These are phyloP conservation scores for Holacanthella duospinosa DNA, from an alignment of 2,888 invertebrate genomes.

Conservation along the genomic window DNA sequence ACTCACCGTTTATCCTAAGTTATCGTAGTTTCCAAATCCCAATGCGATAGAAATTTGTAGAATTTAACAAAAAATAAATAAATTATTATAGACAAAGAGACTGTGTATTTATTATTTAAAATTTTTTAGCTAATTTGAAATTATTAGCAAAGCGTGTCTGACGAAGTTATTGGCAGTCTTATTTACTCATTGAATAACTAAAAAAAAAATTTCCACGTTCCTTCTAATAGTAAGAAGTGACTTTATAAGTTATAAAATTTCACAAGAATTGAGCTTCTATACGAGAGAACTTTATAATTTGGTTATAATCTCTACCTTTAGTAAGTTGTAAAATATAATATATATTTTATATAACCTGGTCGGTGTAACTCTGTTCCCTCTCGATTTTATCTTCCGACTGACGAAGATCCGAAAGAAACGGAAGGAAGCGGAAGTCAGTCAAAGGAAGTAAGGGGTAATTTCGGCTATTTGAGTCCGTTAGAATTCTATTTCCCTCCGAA, in stretches of 20 bases:
- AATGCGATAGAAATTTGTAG: too few species aligned
- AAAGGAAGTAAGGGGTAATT: not conserved
- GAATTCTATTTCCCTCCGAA: not conserved
- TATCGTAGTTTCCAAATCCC: too few species aligned
- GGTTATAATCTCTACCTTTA: too few species aligned
- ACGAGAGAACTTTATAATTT: too few species aligned
- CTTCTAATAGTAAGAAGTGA: not conserved
- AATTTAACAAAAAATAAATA: too few species aligned
- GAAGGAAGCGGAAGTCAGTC: not conserved
- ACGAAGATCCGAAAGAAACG: not conserved
- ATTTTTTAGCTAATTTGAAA: too few species aligned
- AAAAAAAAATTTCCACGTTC: not conserved
- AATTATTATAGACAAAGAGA: too few species aligned
- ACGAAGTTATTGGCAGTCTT: too few species aligned
- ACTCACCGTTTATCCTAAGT: too few species aligned
- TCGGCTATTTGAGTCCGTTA: not conserved
- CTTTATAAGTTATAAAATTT: not conserved
- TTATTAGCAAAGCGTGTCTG: too few species aligned
- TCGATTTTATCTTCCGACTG: not conserved
- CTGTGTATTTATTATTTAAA: too few species aligned
- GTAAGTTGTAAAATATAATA: not conserved
- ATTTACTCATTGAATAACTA: not conserved
- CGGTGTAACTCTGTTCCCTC: not conserved
- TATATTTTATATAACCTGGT: not conserved
- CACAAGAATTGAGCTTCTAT: not conserved